Base-by-base conservation (phyloP, 1,140 invertebrate species). In the Dendroctonus ponderosae region DNA sequence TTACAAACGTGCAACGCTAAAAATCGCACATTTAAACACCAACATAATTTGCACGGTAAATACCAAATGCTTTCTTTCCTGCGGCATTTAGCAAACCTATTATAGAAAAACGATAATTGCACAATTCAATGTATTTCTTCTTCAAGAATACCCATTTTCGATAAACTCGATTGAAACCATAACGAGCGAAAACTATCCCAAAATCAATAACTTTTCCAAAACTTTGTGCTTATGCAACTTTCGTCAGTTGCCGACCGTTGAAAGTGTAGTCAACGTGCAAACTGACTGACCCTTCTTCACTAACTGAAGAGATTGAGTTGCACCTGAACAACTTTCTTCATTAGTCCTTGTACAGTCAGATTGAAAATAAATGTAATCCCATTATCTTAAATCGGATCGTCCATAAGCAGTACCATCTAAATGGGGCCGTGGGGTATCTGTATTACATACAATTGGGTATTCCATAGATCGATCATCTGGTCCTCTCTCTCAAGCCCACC, bases 381-480 rank as follows among this genome's bases (percentile, higher is more conserved):
- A 62, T 51, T 62, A 62, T 11, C 42, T 46, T 49, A 60, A 60
- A 60, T 60, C 58, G 44, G n/a, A 46, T 60, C 58, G 43, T 39
- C 43, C 58, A 57, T 48, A 46, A 48, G 58, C 38, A 42, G 60
- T 51, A 51, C 60, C 48, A 62, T 62, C 48, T 51, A n/a, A 41
- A 46, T 39, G 14, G 38, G 37, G 50, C 60, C 60, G 14, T 15
- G 14, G 60, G 60, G 50, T 38, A 49, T 40, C 56, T 26, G 7
- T 54, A 54, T 59, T 61, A 15, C 46, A 50, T 50, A 48, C 14
- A 50, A 9, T 39, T 12, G 37, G 40, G 11, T 44, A 40, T 58
- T 14, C 8, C 43, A 44, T 44, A n/a, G 37, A 58, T 15, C 44
- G 52, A 38, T 14, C 39, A 54, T 39, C 44, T 38, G 14, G 40